phyloP scores from a whole-genome alignment of 2,113 vertebrate species.

The Mobula birostris region DNA sequence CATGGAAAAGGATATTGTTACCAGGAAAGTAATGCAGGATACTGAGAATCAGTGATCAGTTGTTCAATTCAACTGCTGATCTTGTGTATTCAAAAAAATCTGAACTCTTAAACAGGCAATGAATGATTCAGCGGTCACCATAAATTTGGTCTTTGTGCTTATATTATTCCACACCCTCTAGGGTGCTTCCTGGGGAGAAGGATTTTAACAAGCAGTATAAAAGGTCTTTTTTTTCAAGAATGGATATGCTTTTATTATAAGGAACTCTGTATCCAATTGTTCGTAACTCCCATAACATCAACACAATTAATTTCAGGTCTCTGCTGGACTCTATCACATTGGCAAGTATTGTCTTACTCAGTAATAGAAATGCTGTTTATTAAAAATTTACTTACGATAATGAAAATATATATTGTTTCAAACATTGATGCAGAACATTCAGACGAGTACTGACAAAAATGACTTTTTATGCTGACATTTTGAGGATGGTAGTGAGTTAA shows the following conservation, averaged over 20 bases:
- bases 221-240: neutral
- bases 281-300: neutral
- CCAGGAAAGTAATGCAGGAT: constrained; percentile 2
- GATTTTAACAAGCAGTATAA: neutral
- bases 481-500: neutral
- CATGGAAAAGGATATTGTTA: neutral
- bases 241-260: neutral
- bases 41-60: constrained; percentile 18
- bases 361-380: neutral
- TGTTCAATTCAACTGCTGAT: neutral
- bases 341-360: neutral
- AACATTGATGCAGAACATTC: neutral
- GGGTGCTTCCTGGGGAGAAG: constrained; percentile 25
- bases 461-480: neutral
- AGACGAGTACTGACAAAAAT: neutral
- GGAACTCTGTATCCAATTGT: neutral
- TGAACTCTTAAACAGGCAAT: neutral
- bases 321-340: neutral
- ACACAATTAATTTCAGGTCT: neutral
- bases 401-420: neutral
- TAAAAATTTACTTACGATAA: neutral
- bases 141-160: constrained; percentile 21
- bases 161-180: neutral
- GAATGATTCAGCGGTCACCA: constrained; percentile 19
- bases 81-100: neutral